Evolutionary conservation across 2,797 vertebrate species (phyloP).

Genomic region (Clarias fuscus): DNA sequence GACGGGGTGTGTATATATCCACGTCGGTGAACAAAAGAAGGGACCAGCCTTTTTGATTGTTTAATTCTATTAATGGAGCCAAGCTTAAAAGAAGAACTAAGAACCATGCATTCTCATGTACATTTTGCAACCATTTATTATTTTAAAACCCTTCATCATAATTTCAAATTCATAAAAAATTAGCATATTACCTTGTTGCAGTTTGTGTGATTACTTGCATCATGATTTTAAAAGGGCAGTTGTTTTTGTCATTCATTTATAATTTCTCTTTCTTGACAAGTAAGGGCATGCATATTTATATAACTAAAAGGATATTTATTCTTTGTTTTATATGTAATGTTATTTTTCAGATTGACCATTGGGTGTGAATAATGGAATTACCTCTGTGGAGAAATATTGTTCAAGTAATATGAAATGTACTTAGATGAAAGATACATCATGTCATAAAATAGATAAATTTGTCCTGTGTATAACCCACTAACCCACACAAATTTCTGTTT

Average conservation of each 20-base stretch:
- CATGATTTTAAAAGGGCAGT: slow-evolving; percentile 66
- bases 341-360: slow-evolving; percentile 38
- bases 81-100: slow-evolving; percentile 17
- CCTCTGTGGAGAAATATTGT: slow-evolving; percentile 5
- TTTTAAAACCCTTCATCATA: slow-evolving; percentile 56
- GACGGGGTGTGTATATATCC: slow-evolving; percentile 35
- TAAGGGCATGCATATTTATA: slow-evolving; percentile 71
- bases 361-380: not conserved
- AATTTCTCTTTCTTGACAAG: slow-evolving; percentile 63
- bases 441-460: not conserved
- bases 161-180: not conserved
- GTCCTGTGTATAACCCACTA: slow-evolving; percentile 2
- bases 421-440: not conserved
- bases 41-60: slow-evolving; percentile 75
- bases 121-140: slow-evolving; percentile 61
- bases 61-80: slow-evolving; percentile 53
- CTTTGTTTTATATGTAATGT: slow-evolving; percentile 36
- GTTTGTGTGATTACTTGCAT: slow-evolving; percentile 43
- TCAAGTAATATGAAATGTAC: slow-evolving; percentile 8
- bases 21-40: slow-evolving; percentile 67
- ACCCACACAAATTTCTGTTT: not conserved
- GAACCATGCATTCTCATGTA: slow-evolving; percentile 63
- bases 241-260: slow-evolving; percentile 63
- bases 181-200: not conserved
- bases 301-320: slow-evolving; percentile 76